phyloP scores from a whole-genome alignment of 2,888 invertebrate genomes.

The Rhingia rostrata region DNA sequence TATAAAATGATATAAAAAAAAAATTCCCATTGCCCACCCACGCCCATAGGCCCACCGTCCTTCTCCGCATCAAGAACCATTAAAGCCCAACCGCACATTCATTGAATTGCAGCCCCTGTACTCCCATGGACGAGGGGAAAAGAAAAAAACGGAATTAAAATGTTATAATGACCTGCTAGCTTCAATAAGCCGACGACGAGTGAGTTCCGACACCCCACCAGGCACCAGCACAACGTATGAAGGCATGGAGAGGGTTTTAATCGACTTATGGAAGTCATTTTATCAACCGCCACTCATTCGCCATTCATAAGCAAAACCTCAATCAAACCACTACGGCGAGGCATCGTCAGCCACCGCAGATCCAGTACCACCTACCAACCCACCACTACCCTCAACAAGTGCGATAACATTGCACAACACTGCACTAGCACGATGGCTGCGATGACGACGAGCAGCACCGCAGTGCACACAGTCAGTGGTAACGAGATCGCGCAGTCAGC shows the following conservation, averaged over 20 bases:
- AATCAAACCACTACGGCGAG: slow-evolving; percentile 66
- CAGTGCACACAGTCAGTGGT: slow-evolving; percentile 11
- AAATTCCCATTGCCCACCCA: slow-evolving; percentile 37
- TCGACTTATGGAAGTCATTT: slow-evolving; percentile 74
- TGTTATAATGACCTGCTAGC: slow-evolving; percentile 64
- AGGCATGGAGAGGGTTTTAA: slow-evolving; percentile 51
- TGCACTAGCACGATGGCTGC: slow-evolving; percentile 33
- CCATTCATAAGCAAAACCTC: slow-evolving; percentile 74
- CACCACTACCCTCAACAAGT: slow-evolving; percentile 70
- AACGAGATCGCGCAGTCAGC: slow-evolving; percentile 23
- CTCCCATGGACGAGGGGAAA: slow-evolving; percentile 22
- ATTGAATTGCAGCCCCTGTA: slow-evolving; percentile 59
- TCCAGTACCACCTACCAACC: slow-evolving; percentile 4
- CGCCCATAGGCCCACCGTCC: slow-evolving; percentile 21
- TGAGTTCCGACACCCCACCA: slow-evolving; percentile 30
- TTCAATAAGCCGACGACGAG: slow-evolving; percentile 5
- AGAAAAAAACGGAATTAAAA: slow-evolving; percentile 58
- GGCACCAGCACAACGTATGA: background rate
- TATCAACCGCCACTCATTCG: slow-evolving; percentile 73
- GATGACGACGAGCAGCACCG: slow-evolving; percentile 1
- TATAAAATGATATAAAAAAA: background rate
- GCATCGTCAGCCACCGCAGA: slow-evolving; percentile 41
- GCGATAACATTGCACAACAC: slow-evolving; percentile 70
- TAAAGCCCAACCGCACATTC: slow-evolving; percentile 63
- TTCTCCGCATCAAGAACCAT: slow-evolving; percentile 38